A percentile compares a stretch with the other conserved stretches of the same genome.
phyloP scores from a whole-genome alignment of 2,888 invertebrate species.

The Trichacis sp. region DNA sequence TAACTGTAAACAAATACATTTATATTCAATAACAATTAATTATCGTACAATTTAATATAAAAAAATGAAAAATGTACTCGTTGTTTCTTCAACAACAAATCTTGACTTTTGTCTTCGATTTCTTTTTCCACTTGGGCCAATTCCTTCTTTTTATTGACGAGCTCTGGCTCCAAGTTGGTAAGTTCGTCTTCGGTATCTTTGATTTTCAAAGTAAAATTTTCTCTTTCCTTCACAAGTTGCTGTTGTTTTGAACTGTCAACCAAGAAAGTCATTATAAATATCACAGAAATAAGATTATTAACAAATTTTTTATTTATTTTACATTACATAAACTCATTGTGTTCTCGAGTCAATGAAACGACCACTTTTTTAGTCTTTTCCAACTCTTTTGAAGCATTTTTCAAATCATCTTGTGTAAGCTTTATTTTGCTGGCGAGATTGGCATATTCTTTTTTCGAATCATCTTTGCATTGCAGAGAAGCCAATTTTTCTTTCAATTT shows the following conservation, averaged over 20 bases:
- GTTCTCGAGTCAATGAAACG: constrained; percentile 87
- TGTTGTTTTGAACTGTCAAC: constrained; percentile 85
- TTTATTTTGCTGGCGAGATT: constrained; percentile 61
- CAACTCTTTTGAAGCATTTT: constrained; percentile 77
- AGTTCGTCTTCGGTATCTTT: constrained; percentile 96
- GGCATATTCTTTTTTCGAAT: constrained; percentile 63
- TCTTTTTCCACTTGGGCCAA: constrained; percentile 87
- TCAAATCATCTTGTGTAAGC: constrained; percentile 77
- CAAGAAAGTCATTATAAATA: too few relatives aligned
- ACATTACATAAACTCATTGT: constrained; percentile 81
- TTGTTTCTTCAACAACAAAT: constrained; percentile 90
- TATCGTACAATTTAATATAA: too few relatives aligned
- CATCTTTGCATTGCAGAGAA: constrained; percentile 75
- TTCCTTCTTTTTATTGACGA: constrained; percentile 86
- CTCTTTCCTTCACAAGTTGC: constrained; percentile 91
- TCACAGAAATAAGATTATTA: too few relatives aligned
- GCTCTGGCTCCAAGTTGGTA: constrained; percentile 91
- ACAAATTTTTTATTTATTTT: too few relatives aligned
- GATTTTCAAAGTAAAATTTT: constrained; percentile 93
- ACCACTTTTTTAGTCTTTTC: constrained; percentile 93
- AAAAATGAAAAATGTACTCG: too few relatives aligned
- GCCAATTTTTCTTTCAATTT: constrained; percentile 93
- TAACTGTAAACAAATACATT: too few relatives aligned
- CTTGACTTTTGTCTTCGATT: constrained; percentile 89
- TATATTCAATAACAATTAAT: too few relatives aligned